A percentile compares a stretch with the other conserved stretches of the same genome.
These are phyloP conservation scores for Ornithoptera priamus DNA, from an alignment of 2,888 invertebrate species.

Conservation along the genomic window DNA sequence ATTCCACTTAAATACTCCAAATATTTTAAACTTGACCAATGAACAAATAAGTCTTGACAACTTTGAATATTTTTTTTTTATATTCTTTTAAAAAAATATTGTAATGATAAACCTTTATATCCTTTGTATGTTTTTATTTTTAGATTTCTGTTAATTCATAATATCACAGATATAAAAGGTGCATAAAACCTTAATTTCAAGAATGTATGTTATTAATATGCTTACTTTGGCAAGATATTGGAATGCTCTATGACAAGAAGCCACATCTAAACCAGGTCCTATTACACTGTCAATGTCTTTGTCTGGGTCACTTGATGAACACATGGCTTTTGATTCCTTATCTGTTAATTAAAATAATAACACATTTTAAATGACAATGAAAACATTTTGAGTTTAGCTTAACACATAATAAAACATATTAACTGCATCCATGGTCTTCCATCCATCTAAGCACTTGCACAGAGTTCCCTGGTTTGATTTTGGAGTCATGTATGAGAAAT, in stretches of 20 bases:
- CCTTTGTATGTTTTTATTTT: too few species aligned
- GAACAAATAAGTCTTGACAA: not conserved
- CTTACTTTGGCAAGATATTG: constrained; percentile 72
- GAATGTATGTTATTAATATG: constrained; percentile 18
- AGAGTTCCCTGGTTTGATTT: too few species aligned
- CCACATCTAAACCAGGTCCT: constrained; percentile 84
- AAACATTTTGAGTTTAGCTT: not conserved
- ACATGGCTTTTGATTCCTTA: constrained; percentile 67
- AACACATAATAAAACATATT: not conserved
- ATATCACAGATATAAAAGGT: too few species aligned
- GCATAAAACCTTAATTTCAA: too few species aligned
- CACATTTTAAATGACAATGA: not conserved
- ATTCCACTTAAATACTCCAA: not conserved
- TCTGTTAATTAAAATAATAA: constrained; percentile 42
- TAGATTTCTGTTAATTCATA: too few species aligned
- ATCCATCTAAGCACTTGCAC: too few species aligned
- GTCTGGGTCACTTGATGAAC: constrained; percentile 84
- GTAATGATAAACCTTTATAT: too few species aligned
- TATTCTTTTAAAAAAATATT: too few species aligned
- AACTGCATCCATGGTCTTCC: not conserved
- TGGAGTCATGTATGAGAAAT: too few species aligned
- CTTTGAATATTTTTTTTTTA: too few species aligned
- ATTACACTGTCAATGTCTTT: constrained; percentile 90
- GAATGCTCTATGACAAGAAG: constrained; percentile 86
- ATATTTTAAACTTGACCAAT: not conserved